A percentile compares a stretch with the other conserved stretches of the same genome.
Evolutionary conservation across 2,797 vertebrate genomes (phyloP).

Genomic region (Neomorphus geoffroyi): DNA sequence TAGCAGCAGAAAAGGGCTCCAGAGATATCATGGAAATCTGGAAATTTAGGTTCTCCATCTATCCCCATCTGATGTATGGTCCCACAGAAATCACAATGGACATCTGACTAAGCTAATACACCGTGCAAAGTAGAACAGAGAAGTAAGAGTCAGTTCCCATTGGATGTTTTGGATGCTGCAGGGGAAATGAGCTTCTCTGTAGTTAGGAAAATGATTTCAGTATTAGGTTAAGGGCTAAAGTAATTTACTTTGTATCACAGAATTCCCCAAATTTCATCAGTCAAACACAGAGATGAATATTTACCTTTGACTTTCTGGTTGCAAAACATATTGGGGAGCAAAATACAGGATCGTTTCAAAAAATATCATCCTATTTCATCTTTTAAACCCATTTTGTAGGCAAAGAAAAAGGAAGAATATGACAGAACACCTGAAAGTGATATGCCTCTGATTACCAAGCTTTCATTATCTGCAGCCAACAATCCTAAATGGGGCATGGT

Average conservation of each 20-base stretch:
- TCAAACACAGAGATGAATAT: neutral
- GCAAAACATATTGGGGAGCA: neutral
- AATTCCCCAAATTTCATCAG: neutral
- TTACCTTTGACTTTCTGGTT: neutral
- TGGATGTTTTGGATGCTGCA: neutral
- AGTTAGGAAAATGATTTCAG: neutral
- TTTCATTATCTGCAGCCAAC: neutral
- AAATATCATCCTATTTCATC: neutral
- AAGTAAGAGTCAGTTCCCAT: accelerated
- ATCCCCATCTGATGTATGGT: neutral
- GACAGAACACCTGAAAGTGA: neutral
- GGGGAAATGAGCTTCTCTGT: neutral
- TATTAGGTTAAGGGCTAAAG: neutral
- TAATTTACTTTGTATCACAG: neutral
- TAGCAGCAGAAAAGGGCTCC: neutral
- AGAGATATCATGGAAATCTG: neutral
- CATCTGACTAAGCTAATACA: neutral
- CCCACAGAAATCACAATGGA: neutral
- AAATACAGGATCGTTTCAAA: neutral
- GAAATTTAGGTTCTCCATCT: neutral
- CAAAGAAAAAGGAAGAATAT: neutral
- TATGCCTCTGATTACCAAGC: neutral
- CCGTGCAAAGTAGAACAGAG: neutral
- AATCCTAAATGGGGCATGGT: neutral
- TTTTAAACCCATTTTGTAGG: neutral